Evolutionary conservation across 2,888 invertebrate species (phyloP), one percentile per base, ranked within the genome.

Genomic region (Cartodere bifasciata): DNA sequence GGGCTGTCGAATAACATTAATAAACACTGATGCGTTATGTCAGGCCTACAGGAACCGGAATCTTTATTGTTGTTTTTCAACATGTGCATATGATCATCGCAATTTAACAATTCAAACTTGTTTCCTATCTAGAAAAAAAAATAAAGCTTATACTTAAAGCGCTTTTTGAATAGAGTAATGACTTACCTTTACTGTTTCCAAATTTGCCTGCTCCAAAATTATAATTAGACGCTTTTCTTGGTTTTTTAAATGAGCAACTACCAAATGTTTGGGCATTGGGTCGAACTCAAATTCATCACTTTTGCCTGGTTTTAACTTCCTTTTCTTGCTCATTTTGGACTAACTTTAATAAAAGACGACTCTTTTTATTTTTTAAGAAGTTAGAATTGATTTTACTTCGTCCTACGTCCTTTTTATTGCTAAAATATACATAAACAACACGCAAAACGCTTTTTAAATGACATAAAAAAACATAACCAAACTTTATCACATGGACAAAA

Each of bases 1-100:
- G 98, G 98, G 37, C 94, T 94, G 57, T 99, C 97, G 66, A 97
- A 78, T 27, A 98, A 66, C 94, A 97, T 98, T 1, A 98, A 65
- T 10, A 99, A 66, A 55, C 95, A 97, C 59, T 97, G 97, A 59
- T 99, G 97, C 1, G 88, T 76, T 37, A 99, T 98, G 52, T 99
- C 98, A 0, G 98, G 98, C 16, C 98, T 69, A 50, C 88, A 91
- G 2, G 82, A 72, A 0, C 87, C 83, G 1, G 85, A 81, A 48
- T 92, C 87, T 35, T 88, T 69, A 44, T 85, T 81, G 55, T 84
- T 80, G 55, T 85, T 92, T 43, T 81, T 78, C 43, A 94, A 65
- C 38, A 91, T 79, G 42, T 73, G 66, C 13, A 72, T 70, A 59
- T 97, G 95, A 52, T 92, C 91, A 57, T 97, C 95, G 60, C 90